These are phyloP conservation scores for Peromyscus leucopus DNA, from an alignment of 2,113 vertebrate species.

Conservation along the genomic window DNA sequence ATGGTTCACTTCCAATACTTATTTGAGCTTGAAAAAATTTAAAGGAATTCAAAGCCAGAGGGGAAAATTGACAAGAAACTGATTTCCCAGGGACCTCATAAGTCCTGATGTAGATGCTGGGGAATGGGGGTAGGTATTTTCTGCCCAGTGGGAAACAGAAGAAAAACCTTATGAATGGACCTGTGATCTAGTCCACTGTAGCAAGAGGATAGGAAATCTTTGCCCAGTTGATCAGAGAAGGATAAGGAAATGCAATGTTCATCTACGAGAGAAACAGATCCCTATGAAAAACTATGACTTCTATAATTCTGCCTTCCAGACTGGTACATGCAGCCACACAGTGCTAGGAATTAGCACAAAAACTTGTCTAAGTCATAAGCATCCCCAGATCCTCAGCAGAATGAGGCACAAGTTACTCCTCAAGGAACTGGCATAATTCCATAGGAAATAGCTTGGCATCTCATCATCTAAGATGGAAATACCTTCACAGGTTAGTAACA, in stretches of 20 bases:
- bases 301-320: not conserved
- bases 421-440: constrained; percentile 7
- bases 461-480: not conserved
- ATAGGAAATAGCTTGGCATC: not conserved
- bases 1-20: not conserved
- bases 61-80: not conserved
- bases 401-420: not conserved
- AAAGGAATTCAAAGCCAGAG: not conserved
- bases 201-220: constrained; percentile 2
- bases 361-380: not conserved
- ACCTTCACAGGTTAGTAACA: not conserved
- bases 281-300: not conserved
- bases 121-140: not conserved
- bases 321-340: not conserved
- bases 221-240: not conserved
- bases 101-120: not conserved
- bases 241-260: constrained; percentile 15
- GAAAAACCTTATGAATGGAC: not conserved
- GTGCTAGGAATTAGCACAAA: not conserved
- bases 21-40: constrained; percentile 22
- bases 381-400: not conserved
- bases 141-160: not conserved
- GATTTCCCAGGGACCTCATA: not conserved
- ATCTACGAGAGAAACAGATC: not conserved
- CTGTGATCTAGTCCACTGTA: not conserved